Conservation (phyloP, 2,797 vertebrate genomes). For the Anguilla pacifica region DNA sequence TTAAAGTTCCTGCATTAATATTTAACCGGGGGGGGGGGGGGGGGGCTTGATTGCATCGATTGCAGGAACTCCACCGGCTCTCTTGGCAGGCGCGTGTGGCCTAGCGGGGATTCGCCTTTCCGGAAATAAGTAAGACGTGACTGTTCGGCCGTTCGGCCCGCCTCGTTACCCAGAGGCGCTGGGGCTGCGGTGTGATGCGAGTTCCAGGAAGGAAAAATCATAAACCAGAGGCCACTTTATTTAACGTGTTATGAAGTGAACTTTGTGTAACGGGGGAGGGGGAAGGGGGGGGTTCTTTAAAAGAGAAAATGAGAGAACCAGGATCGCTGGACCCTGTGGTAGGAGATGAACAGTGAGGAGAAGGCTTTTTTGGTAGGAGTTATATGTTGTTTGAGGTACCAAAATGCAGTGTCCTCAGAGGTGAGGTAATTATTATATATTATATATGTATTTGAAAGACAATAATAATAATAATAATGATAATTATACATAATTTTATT, state of each 20-base stretch:
- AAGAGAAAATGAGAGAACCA: background rate
- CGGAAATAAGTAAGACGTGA: conserved; percentile 54
- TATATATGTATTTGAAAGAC: background rate
- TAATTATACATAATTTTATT: no score
- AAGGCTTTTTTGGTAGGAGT: background rate
- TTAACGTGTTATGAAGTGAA: background rate
- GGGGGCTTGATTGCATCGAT: conserved; percentile 60
- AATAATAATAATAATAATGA: no score
- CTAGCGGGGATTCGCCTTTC: conserved; percentile 52
- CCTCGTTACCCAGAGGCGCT: conserved; percentile 46
- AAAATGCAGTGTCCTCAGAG: background rate
- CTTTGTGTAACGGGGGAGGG: no score
- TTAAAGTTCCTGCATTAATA: conserved; percentile 60
- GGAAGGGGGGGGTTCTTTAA: background rate
- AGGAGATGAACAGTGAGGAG: background rate
- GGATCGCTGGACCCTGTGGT: background rate
- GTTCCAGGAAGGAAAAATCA: conserved; percentile 18
- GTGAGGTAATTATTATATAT: no score
- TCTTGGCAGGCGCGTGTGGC: conserved; percentile 51
- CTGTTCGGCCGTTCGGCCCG: conserved; percentile 31
- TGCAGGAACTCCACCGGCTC: conserved; percentile 55
- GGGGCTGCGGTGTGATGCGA: conserved; percentile 41
- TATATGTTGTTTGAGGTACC: background rate
- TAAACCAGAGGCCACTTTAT: background rate
- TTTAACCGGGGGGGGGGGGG: conserved; percentile 45